A percentile compares a stretch with the other conserved stretches of the same genome.
Conservation (phyloP, 2,113 vertebrate genomes). For the Alosa alosa region DNA sequence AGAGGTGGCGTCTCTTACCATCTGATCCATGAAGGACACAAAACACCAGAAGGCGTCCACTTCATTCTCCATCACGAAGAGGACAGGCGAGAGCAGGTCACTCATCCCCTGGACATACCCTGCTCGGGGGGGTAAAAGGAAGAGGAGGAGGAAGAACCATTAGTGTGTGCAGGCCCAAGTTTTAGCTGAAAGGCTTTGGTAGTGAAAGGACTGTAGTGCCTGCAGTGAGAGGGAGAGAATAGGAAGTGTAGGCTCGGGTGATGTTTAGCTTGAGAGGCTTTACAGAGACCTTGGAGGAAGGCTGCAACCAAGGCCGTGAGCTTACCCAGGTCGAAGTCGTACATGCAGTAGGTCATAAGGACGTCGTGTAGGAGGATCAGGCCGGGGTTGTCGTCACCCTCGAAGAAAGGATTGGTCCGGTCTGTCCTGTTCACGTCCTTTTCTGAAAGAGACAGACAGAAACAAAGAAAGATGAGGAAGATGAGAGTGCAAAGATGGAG, state of each 20-base stretch:
- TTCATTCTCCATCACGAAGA: slow-evolving; percentile 96
- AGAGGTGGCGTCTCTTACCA: slow-evolving; percentile 74
- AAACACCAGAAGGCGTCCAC: slow-evolving; percentile 99
- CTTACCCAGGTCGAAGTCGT: not conserved
- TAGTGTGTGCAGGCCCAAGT: not conserved
- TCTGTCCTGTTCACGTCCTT: slow-evolving; percentile 98
- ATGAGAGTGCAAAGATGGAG: not conserved
- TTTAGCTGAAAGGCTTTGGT: not conserved
- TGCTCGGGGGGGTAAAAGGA: slow-evolving; percentile 46
- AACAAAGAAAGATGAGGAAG: not conserved
- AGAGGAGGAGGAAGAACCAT: not conserved
- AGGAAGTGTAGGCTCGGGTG: not conserved
- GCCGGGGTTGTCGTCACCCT: slow-evolving; percentile 92
- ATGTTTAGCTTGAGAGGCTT: not conserved
- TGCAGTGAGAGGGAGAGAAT: not conserved
- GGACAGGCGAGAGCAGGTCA: slow-evolving; percentile 90
- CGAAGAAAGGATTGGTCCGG: slow-evolving; percentile 92
- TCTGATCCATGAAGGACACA: slow-evolving; percentile 92
- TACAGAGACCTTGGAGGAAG: not conserved
- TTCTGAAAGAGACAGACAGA: slow-evolving; percentile 65
- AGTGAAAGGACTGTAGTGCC: not conserved
- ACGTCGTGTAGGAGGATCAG: slow-evolving; percentile 93
- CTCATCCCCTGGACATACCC: slow-evolving; percentile 99
- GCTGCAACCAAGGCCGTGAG: no score
- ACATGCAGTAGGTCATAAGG: slow-evolving; percentile 95